phyloP scores from a whole-genome alignment of 2,888 invertebrate species.

The Portevinia maculata region DNA sequence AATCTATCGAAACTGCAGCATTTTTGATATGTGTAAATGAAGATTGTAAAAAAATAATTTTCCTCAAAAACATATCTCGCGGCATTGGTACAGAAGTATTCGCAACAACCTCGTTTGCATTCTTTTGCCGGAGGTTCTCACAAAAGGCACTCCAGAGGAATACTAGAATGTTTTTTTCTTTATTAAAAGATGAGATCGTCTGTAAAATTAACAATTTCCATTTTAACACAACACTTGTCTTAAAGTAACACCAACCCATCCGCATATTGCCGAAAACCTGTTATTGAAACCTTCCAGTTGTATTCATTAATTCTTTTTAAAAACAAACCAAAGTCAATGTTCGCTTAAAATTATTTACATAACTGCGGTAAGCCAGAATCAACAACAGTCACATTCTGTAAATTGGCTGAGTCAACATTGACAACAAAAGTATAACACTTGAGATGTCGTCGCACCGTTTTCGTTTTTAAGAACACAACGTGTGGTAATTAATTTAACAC shows the following conservation, averaged over 20 bases:
- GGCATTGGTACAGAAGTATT: too few relatives aligned
- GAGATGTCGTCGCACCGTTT: slow-evolving; percentile 32
- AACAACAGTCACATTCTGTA: slow-evolving; percentile 59
- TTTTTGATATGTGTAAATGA: too few relatives aligned
- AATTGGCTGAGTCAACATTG: slow-evolving; percentile 37
- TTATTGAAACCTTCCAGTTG: background rate
- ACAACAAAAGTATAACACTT: slow-evolving; percentile 3
- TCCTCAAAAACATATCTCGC: too few relatives aligned
- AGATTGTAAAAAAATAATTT: too few relatives aligned
- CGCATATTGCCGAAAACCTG: background rate
- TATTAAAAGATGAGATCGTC: too few relatives aligned
- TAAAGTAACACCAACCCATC: background rate
- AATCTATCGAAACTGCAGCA: too few relatives aligned
- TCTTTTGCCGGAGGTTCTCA: too few relatives aligned
- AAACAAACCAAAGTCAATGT: slow-evolving; percentile 12
- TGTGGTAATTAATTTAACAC: slow-evolving; percentile 35
- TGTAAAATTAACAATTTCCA: too few relatives aligned
- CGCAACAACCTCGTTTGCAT: too few relatives aligned
- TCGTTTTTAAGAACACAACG: slow-evolving; percentile 27
- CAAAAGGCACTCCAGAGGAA: too few relatives aligned
- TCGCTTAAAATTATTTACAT: slow-evolving; percentile 34
- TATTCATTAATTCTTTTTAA: background rate
- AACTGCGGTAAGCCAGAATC: slow-evolving; percentile 43
- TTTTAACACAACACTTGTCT: too few relatives aligned
- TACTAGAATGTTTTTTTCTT: too few relatives aligned